Evolutionary conservation across 2,888 invertebrate species (phyloP).

Genomic region (Tolmerus cingulatus): DNA sequence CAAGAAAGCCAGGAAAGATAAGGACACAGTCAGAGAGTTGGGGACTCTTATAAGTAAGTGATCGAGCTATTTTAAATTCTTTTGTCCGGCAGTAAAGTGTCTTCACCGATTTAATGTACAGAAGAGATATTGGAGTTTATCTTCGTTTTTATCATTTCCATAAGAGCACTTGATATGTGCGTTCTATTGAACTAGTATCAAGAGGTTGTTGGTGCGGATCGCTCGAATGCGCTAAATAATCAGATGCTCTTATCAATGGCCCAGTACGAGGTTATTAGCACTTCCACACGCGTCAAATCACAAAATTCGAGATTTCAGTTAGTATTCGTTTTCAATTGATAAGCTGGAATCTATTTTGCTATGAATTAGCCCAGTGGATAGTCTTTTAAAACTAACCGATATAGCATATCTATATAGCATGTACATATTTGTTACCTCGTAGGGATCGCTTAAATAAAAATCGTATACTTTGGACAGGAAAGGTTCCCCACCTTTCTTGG

Average conservation of each 20-base stretch:
- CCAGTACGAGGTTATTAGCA: constrained; percentile 5
- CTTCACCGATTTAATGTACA: too few species aligned
- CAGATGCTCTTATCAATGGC: constrained; percentile 2
- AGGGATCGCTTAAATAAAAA: not conserved
- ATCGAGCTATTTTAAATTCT: not conserved
- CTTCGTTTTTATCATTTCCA: not conserved
- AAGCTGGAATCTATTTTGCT: not conserved
- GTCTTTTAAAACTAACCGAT: not conserved
- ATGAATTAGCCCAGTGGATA: not conserved
- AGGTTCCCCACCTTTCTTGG: not conserved
- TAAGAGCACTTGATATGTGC: not conserved
- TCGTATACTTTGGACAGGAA: not conserved
- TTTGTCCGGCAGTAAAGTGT: not conserved
- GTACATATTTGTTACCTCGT: not conserved
- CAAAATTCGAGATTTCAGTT: not conserved
- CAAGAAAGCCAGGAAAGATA: constrained; percentile 32
- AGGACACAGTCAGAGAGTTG: constrained; percentile 35
- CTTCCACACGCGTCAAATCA: not conserved
- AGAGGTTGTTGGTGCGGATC: not conserved
- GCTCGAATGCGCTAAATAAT: not conserved
- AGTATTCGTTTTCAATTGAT: not conserved
- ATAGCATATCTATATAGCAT: too few species aligned
- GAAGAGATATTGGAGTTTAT: not conserved
- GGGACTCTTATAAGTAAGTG: constrained; percentile 48
- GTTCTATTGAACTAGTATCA: not conserved